Evolutionary conservation across 2,113 vertebrate genomes (phyloP).

Genomic region (Nanorana parkeri): DNA sequence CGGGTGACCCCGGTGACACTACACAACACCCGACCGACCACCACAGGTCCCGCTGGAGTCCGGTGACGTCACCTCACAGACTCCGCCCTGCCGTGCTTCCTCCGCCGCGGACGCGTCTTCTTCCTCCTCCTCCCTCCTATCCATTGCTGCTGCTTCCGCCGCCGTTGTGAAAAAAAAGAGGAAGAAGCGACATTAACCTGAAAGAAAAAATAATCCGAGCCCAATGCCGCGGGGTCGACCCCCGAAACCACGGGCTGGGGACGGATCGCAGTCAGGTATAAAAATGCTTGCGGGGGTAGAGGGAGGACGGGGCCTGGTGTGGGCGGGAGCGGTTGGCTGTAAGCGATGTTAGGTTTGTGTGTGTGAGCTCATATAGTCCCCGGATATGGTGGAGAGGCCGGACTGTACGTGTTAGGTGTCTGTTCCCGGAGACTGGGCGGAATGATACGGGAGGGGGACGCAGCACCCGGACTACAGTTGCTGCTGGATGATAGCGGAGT

Average conservation of each 20-base stretch:
- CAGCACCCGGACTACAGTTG: constrained; percentile 20
- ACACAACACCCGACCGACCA: not conserved
- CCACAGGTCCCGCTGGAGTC: not conserved
- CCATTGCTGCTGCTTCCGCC: constrained; percentile 31
- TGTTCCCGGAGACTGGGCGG: constrained; percentile 81
- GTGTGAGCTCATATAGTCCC: constrained; percentile 87
- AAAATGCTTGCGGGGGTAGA: constrained; percentile 59
- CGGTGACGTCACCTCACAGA: not conserved
- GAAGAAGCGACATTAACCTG: constrained; percentile 55
- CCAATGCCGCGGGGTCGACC: constrained; percentile 97
- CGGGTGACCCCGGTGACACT: no score
- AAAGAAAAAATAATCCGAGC: constrained; percentile 72
- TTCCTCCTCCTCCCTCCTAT: constrained; percentile 40
- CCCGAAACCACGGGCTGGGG: constrained; percentile 72
- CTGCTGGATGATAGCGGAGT: constrained; percentile 5
- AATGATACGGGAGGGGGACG: constrained; percentile 77
- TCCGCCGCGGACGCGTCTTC: constrained; percentile 61
- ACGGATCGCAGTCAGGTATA: constrained; percentile 87
- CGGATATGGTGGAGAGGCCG: constrained; percentile 83
- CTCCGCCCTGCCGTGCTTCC: constrained; percentile 52
- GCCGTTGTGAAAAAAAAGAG: constrained; percentile 36
- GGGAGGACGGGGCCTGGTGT: constrained; percentile 47
- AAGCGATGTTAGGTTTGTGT: constrained; percentile 57
- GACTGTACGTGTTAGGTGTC: constrained; percentile 55
- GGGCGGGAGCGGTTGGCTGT: constrained; percentile 67